Percentiles rank a stretch among this genome's conserved stretches.
Evolutionary conservation across 1,140 invertebrate genomes (phyloP).

Genomic region (Rhyacophila brunnea): DNA sequence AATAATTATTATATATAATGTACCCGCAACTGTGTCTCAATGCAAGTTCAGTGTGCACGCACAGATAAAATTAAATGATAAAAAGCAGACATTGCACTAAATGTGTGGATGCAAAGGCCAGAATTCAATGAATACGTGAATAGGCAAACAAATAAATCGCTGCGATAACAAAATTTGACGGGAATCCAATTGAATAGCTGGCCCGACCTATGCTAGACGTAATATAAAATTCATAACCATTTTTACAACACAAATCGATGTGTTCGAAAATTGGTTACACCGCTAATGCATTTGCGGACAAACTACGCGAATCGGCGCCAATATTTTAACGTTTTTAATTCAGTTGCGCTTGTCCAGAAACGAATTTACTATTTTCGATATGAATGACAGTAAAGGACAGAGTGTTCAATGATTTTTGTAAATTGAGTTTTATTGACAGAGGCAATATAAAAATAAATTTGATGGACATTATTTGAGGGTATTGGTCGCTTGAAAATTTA

Average conservation of each 20-base stretch:
- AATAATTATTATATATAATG: too few species aligned
- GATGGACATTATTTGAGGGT: too few species aligned
- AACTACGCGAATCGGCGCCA: background rate
- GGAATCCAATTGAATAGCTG: slow-evolving; percentile 22
- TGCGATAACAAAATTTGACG: slow-evolving; percentile 25
- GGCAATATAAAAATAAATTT: too few species aligned
- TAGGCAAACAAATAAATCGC: slow-evolving; percentile 25
- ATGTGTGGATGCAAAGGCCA: slow-evolving; percentile 1
- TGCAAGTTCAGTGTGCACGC: background rate
- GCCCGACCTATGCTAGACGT: background rate
- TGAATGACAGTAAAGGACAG: slow-evolving; percentile 1
- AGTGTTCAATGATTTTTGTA: background rate
- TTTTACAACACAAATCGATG: slow-evolving; percentile 2
- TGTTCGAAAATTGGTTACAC: background rate
- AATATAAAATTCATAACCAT: slow-evolving; percentile 23
- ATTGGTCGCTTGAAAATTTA: too few species aligned
- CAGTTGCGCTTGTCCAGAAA: slow-evolving; percentile 5
- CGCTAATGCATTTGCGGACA: background rate
- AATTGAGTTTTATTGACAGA: too few species aligned
- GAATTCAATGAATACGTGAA: slow-evolving; percentile 28
- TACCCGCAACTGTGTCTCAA: too few species aligned
- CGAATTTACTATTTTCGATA: slow-evolving; percentile 11
- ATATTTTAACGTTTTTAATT: slow-evolving; percentile 1
- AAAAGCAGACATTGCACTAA: slow-evolving; percentile 11
- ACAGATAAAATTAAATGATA: slow-evolving; percentile 6